Conservation (phyloP, 2,888 invertebrate genomes). For the Chymomyza caudatula region DNA sequence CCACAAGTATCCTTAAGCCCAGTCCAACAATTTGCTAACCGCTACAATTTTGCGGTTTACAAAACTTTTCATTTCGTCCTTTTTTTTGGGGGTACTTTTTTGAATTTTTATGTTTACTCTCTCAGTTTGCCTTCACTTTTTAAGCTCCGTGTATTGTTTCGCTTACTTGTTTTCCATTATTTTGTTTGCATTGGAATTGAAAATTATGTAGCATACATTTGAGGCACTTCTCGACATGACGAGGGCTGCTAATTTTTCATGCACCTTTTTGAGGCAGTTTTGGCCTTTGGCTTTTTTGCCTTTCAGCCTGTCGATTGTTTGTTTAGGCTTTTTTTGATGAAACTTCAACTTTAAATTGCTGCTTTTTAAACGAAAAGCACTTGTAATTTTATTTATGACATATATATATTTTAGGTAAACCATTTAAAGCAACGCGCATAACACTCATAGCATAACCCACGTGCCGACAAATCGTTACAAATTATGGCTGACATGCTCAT, state of each 20-base stretch:
- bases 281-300: conserved; percentile 22
- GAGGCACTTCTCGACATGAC: conserved; percentile 52
- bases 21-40: conserved; percentile 44
- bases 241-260: conserved; percentile 61
- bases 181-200: conserved; percentile 72
- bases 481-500: conserved; percentile 8
- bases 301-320: conserved; percentile 48
- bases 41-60: conserved; percentile 68
- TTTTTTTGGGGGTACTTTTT: conserved; percentile 7
- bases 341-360: conserved; percentile 26
- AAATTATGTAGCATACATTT: conserved; percentile 59
- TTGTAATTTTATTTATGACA: conserved; percentile 67
- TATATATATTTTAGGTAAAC: neutral
- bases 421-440: neutral
- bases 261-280: conserved; percentile 38
- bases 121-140: neutral
- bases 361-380: conserved; percentile 2
- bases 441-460: conserved; percentile 10
- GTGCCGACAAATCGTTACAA: conserved; percentile 32
- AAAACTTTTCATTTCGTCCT: conserved; percentile 51
- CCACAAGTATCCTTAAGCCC: conserved; percentile 50
- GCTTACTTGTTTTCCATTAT: conserved; percentile 65
- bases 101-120: neutral
- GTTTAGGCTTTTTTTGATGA: conserved; percentile 48
- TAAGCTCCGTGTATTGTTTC: neutral